Base-by-base conservation (phyloP, 1,140 invertebrate genomes). In the Neuroterus valhalla region DNA sequence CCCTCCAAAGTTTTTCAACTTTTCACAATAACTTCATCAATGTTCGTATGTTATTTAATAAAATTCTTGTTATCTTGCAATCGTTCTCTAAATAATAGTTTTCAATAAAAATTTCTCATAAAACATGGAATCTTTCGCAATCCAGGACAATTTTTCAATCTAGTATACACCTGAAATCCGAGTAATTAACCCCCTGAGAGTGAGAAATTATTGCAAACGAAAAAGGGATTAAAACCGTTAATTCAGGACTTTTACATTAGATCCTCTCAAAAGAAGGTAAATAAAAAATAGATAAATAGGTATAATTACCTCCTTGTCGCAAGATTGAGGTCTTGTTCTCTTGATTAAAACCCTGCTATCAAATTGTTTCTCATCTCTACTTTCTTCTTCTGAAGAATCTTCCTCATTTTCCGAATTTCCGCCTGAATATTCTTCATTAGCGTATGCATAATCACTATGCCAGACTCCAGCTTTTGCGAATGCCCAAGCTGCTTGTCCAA, bases 251-350 rank as follows among this genome's bases (percentile, higher is more conserved):
- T 31, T 31, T 31, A 6, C 0, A 31, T 0, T 31, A 66, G 12
- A 66, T 8, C 12, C 3, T 66, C 4, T 21, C 14, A 23, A 68
- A 38, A 44, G n/a, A 31, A 19, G 14, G 2, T 10, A 26, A 23
- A 26, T 31, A 31, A 31, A 31, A 31, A 55, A 67, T 26, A 26
- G 4, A 26, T 26, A 11, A 23, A 11, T 55, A 12, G 0, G 0
- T 10, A 69, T 23, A 31, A 46, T 88, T 87, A 92, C 92, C 81
- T 95, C 92, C 84, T 94, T 91, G 85, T 96, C 95, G 84, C 96
- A 97, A 1, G 95, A 93, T 75, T 94, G 92, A 0, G 94, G 94
- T 50, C 93, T 91, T 0, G 96, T 97, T 75, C 95, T 92, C 74
- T 95, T 95, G 78, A 96, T 95, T 3, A 93, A 89, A 0, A 94